phyloP scores from a whole-genome alignment of 2,113 vertebrate species.

The Oreocharis arfaki region DNA sequence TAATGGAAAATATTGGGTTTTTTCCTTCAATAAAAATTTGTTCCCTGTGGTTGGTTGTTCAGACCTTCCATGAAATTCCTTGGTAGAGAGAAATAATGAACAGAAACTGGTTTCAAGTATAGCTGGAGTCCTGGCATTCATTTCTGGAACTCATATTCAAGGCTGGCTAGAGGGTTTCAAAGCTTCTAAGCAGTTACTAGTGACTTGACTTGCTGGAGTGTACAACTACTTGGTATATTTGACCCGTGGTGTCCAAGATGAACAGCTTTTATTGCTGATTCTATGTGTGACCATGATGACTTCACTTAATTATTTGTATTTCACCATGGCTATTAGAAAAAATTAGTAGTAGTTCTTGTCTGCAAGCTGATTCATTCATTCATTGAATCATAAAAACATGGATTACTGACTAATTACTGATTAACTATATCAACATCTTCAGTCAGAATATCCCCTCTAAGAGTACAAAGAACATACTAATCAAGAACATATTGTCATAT shows the following conservation, averaged over 20 bases:
- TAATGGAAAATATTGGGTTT: not conserved
- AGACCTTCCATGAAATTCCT: not conserved
- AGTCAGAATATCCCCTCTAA: not conserved
- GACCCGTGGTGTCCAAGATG: not conserved
- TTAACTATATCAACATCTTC: not conserved
- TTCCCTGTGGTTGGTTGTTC: not conserved
- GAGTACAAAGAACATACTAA: not conserved
- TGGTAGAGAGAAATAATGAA: not conserved
- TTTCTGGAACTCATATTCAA: not conserved
- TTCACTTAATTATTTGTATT: not conserved
- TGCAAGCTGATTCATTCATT: slow-evolving; percentile 23
- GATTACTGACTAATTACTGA: slow-evolving; percentile 38
- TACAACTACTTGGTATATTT: not conserved
- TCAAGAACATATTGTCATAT: not conserved
- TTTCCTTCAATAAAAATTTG: not conserved
- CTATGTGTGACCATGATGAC: not conserved
- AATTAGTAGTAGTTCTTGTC: not conserved
- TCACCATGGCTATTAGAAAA: not conserved
- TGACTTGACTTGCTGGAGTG: not conserved
- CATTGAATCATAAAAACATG: not conserved
- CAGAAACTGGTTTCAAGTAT: not conserved
- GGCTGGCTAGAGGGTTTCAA: not conserved
- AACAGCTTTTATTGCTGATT: not conserved
- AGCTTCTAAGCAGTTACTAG: not conserved
- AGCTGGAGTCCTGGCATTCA: not conserved